Base-by-base conservation (phyloP, 1,140 invertebrate species). In the Dendrolimus punctatus region DNA sequence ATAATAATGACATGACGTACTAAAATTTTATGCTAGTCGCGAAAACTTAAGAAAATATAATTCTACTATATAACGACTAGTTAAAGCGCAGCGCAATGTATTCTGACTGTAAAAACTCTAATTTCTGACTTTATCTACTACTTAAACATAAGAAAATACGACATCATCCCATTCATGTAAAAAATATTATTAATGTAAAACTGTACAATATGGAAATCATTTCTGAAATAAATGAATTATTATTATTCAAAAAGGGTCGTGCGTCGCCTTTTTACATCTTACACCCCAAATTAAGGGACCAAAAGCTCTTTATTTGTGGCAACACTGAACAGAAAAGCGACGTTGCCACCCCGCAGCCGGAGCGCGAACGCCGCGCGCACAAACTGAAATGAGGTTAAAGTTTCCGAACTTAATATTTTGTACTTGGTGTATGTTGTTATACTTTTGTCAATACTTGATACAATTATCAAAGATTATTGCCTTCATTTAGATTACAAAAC, bases 351-450 rank as follows among this genome's bases (percentile, higher is more conserved):
- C 67, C 74, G 59, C 57, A 58, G 49, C 44, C 60, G 56, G 49
- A 50, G 58, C 53, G 51, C 60, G 53, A 47, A 57, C 53, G 51
- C 9, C 50, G 51, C 63, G 58, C 64, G 64, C 62, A 63, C 68
- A 71, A 68, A 68, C 71, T 69, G 68, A 72, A 81, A 81, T 77
- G 76, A 81, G 78, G 78, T 77, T 81, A 77, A 81, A 79, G 74
- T 79, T 81, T 76, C 62, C 68, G 63, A 67, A 70, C 65, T 62
- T 64, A 76, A 66, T 51, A 53, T 58, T 53, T 43, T 49, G 48
- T 44, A 39, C 43, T 37, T 38, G 48, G 43, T 55, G 55, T 55
- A n/a, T n/a, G n/a, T 52, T 51, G 10, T 45, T 52, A 45, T 51
- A 44, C 23, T 23, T 23, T 23, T 23, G 23, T 23, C 23, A 23